Evolutionary conservation across 2,113 vertebrate genomes (phyloP).

Genomic region (Eudyptes chrysolophus): DNA sequence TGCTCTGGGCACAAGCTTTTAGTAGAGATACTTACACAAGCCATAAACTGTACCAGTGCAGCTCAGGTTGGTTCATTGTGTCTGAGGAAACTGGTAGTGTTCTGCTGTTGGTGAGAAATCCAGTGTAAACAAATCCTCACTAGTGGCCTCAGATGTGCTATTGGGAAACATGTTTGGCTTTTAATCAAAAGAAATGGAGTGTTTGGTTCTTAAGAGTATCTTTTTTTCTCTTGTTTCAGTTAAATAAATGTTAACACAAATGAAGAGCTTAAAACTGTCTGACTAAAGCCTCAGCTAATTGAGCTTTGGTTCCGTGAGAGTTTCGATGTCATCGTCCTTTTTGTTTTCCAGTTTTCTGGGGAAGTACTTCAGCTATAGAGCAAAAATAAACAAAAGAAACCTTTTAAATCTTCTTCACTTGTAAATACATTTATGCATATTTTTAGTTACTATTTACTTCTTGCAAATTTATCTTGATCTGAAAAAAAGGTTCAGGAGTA

Average conservation of each 20-base stretch:
- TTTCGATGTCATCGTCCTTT: background rate
- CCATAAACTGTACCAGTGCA: background rate
- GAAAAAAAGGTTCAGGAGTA: background rate
- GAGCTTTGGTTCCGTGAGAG: background rate
- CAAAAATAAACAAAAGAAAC: background rate
- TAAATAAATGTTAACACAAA: background rate
- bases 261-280: background rate
- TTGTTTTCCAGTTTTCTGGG: background rate
- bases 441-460: conserved; percentile 42
- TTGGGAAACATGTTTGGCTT: background rate
- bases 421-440: background rate
- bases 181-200: background rate
- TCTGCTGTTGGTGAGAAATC: background rate
- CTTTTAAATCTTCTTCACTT: conserved; percentile 1
- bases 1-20: background rate
- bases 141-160: background rate
- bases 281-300: background rate
- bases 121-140: background rate
- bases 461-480: background rate
- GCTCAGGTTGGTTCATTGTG: background rate
- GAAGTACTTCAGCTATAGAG: background rate
- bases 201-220: background rate
- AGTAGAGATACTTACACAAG: too few species aligned
- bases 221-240: background rate
- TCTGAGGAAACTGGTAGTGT: background rate